Conservation (phyloP, 2,888 invertebrate genomes). For the Monopis laevigella region DNA sequence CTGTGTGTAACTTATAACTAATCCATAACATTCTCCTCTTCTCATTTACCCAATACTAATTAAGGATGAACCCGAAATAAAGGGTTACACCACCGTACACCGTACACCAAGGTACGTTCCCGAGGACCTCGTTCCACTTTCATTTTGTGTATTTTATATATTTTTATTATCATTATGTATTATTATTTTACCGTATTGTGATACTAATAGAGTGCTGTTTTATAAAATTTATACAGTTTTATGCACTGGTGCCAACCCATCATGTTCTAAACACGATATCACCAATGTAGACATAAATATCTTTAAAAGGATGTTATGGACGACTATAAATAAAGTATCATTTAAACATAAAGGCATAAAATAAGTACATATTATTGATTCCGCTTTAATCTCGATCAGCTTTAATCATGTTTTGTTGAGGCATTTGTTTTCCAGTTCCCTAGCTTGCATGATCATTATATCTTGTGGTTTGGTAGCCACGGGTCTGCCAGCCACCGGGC, state of each 20-base stretch:
- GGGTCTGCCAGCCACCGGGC: background rate
- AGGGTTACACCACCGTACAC: slow-evolving; percentile 63
- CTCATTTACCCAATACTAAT: slow-evolving; percentile 62
- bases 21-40: slow-evolving; percentile 68
- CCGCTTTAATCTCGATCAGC: too few species aligned
- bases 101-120: slow-evolving; percentile 61
- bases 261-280: background rate
- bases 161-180: slow-evolving; percentile 31
- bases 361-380: too few species aligned
- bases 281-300: background rate
- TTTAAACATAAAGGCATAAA: too few species aligned
- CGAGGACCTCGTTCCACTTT: slow-evolving; percentile 51
- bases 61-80: slow-evolving; percentile 65
- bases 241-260: slow-evolving; percentile 54
- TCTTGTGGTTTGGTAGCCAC: background rate
- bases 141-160: slow-evolving; percentile 48
- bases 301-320: slow-evolving; percentile 58
- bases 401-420: too few species aligned
- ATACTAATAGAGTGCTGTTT: slow-evolving; percentile 35
- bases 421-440: slow-evolving; percentile 1
- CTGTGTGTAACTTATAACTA: slow-evolving; percentile 38
- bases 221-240: slow-evolving; percentile 19
- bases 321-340: slow-evolving; percentile 22
- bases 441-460: slow-evolving; percentile 6
- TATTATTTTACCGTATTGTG: slow-evolving; percentile 37